Base-by-base conservation (phyloP, 1,140 invertebrate genomes). In the Procambarus clarkii region DNA sequence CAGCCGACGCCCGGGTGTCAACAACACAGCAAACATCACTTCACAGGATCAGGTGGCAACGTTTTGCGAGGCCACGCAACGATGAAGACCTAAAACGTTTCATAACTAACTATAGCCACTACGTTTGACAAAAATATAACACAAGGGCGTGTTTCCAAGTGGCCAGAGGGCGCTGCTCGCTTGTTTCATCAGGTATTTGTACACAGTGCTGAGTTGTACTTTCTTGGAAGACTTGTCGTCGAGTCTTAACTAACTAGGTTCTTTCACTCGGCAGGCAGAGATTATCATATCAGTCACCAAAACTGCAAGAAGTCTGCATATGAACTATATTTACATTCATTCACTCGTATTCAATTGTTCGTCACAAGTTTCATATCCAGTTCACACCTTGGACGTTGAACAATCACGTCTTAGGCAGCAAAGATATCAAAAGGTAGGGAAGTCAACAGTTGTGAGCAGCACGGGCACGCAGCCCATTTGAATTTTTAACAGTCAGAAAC, bases 181-280 rank as follows among this genome's bases (percentile, higher is more conserved):
- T 60, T 83, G 24, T 58, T 83, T 44, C 45, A 69, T 83, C 21
- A 21, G 81, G 8, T 83, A 83, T 83, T 83, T 83, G 81, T 83
- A 83, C 81, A 83, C 81, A 83, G 58, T 69, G 58, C 60, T 45
- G 81, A 83, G 81, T 83, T 83, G 81, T 83, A 83, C 81, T 83
- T 34, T 64, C 50, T 64, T 69, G 60, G 81, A 83, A 83, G 50
- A 60, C 69, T 83, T n/a, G 24, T 64, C 24, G 15, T 69, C 81
- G 21, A 83, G 81, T 83, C 50, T 82, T 83, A 83, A 21, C 4
- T 54, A 69, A 83, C 81, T 15, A 83, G 58, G 44, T 24, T 83
- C 81, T 83, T 69, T 83, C 81, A 83, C 81, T 64, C 81, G 69
- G 69, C 58, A 83, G n/a, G 81, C 78, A 80, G 58, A 83, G 81